Base-by-base conservation (phyloP, 1,140 invertebrate genomes). In the Drosophila sulfurigaster region DNA sequence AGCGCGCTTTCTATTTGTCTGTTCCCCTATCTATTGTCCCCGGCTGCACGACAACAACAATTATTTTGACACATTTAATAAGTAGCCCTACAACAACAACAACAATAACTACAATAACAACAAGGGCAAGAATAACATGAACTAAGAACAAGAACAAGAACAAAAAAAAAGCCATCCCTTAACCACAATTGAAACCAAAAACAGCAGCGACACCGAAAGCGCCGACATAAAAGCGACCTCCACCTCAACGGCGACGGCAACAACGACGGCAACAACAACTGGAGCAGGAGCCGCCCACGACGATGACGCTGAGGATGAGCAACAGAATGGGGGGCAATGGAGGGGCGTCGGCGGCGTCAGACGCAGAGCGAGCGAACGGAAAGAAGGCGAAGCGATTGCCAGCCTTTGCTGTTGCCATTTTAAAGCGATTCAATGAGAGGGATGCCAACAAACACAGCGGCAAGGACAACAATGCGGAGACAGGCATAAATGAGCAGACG, bases 181-280 rank as follows among this genome's bases (percentile, higher is more conserved):
- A 68, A 71, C 75, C 62, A 76, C 75, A 68, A 82, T 68, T 73
- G 56, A 73, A 79, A 66, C 71, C 65, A 78, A 82, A 81, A 75
- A 82, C 79, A 94, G 93, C 71, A 94, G 93, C 72, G 93, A 94
- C 89, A 94, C 93, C 38, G 93, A 94, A 87, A 94, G 93, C 79
- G 93, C 93, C 67, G 93, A 94, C 68, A 92, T 93, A 49, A 92
- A 83, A 72, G 92, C 80, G 41, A 91, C 85, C 52, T 85, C 79
- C 59, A 89, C 79, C 79, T 79, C 79, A 30, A 91, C 81, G 38
- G 80, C 85, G 15, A 76, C 81, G 59, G 79, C 89, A 74, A 66
- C 82, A 46, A 74, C 73, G 30, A 73, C 72, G 8, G 60, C 67
- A 56, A 89, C 81, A 38, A 57, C 52, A 35, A 46, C 82, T 62